Base-by-base conservation (phyloP, 2,888 invertebrate genomes). In the Gastracanthus pulcherrimus region DNA sequence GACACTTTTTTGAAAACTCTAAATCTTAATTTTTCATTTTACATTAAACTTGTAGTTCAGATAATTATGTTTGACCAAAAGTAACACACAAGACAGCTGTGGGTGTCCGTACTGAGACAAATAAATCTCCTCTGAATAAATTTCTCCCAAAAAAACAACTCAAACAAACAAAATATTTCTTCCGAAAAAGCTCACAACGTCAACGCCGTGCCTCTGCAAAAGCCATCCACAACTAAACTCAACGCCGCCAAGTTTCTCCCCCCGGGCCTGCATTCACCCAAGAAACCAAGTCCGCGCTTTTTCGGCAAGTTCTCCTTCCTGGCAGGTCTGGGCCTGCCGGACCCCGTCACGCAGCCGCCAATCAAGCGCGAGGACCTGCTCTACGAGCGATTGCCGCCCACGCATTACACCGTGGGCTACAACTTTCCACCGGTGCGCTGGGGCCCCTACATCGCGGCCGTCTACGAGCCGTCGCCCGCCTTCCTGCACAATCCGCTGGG, bases 241-340 rank as follows among this genome's bases (percentile, higher is more conserved):
- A 16, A 31, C 51, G 34, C 34, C 34, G 6, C 62, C 6, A n/a
- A 19, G n/a, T 2, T 45, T 6, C 34, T n/a, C 16, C 3, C 62
- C 3, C 13, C 62, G 0, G 13, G 7, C 9, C 62, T 19, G 0
- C 11, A 3, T 3, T 13, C 51, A 51, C 23, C 26, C 0, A 66
- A 38, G 13, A 64, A 48, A 13, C 16, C 60, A 29, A 85, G 82
- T 4, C 85, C 86, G 0, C 87, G 87, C 84, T 86, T 89, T 60
- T 85, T 90, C 1, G 87, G 88, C 3, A 86, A 87, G 69, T 80
- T 91, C 19, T 87, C 90, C 2, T 84, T 91, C 16, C 55, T 90
- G 4, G 86, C 90, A 48, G 90, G 90, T 38, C 71, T 90, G 4
- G 86, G 88, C 34, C 83, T 88, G 23, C 87, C 85, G 9, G 84